Evolutionary conservation across 2,797 vertebrate genomes (phyloP), one percentile per base, ranked within the genome.

Genomic region (Dryobates pubescens): DNA sequence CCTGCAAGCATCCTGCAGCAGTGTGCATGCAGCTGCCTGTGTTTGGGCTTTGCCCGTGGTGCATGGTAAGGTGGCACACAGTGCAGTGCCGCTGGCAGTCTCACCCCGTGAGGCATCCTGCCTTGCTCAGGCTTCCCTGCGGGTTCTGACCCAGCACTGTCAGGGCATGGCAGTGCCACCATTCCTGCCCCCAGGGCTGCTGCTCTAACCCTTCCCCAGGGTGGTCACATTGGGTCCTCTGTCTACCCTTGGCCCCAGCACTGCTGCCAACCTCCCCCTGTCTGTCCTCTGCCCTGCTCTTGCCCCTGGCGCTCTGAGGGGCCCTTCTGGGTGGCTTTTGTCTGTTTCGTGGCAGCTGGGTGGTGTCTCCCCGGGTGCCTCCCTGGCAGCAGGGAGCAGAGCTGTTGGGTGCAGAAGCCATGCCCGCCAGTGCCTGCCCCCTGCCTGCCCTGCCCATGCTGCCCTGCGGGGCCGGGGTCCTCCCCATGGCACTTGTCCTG

Each of bases 1-100:
- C 77, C 77, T 11, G 0, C 2, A 10, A 43, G 85, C 69, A 12
- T 76, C 82, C 78, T 11, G 0, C 2, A 4, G n/a, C 15, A 4
- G 6, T 17, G 23, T 1, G 1, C 8, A 45, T 6, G 9, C 53
- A 3, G 0, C 51, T 27, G 7, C 41, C 30, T 3, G 0, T 8
- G 30, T 45, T 32, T 49, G 74, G 47, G 54, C 61, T 67, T 45
- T 65, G 63, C 81, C 41, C 0, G 0, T 1, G 4, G 65, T 36
- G 32, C 8, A 0, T 34, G 72, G 69, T 70, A 57, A 70, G 17
- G n/a, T 1, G 41, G 49, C 49, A 51, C 49, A 49, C 22, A 22
- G 47, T 49, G 11, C 12, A 22, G 47, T 49, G 22, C n/a, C 2
- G 0, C 20, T 8, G 9, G 29, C 3, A 2, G 57, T 36, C 51